Percentiles rank a stretch among this genome's conserved stretches.
phyloP scores from a whole-genome alignment of 2,797 vertebrate genomes.

The Balearica regulorum region DNA sequence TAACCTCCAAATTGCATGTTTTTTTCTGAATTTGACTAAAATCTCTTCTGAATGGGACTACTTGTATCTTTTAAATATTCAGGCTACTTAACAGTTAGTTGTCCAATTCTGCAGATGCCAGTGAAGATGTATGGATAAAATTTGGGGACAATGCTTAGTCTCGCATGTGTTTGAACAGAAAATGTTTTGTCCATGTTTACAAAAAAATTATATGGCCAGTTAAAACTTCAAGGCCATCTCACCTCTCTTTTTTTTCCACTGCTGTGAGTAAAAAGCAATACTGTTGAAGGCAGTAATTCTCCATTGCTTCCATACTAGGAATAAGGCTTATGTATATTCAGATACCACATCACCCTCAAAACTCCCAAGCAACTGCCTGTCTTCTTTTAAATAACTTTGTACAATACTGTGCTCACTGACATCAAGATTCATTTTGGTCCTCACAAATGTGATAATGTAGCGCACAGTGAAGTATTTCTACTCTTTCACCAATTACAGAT shows the following conservation, averaged over 20 bases:
- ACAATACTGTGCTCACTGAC: background rate
- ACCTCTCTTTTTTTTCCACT: background rate
- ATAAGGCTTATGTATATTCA: background rate
- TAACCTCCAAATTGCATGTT: background rate
- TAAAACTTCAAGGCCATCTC: background rate
- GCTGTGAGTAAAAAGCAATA: background rate
- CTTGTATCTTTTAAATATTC: background rate
- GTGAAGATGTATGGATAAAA: background rate
- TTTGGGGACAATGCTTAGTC: background rate
- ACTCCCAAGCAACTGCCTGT: background rate
- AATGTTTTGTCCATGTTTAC: background rate
- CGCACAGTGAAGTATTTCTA: background rate
- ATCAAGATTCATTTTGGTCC: background rate
- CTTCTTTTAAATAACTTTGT: background rate
- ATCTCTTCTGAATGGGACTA: background rate
- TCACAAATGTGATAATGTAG: background rate
- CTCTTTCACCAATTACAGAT: background rate
- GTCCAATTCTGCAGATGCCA: background rate
- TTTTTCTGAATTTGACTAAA: background rate
- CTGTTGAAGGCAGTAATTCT: background rate
- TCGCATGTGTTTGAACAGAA: background rate
- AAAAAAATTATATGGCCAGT: background rate
- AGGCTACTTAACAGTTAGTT: background rate
- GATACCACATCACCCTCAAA: background rate
- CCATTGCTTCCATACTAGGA: background rate